These are phyloP conservation scores for Ascidia mentula DNA, from an alignment of 23 tunicate species.

Conservation along the genomic window DNA sequence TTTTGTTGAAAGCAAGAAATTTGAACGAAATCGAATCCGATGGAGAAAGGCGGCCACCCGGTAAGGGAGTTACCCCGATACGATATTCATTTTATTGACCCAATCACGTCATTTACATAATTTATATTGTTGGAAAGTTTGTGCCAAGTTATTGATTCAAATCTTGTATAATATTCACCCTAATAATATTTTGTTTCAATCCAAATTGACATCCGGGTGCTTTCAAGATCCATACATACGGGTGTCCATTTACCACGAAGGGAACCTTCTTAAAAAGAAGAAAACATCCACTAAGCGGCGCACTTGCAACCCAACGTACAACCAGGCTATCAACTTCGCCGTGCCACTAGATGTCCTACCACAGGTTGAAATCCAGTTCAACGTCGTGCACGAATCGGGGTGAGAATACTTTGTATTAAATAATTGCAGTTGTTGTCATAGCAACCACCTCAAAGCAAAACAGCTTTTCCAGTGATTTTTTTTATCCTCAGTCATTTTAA, in stretches of 20 bases:
- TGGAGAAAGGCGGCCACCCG: slow-evolving; percentile 55
- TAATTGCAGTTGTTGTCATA: no score
- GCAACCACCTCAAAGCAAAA: no score
- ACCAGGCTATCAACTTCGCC: slow-evolving; percentile 89
- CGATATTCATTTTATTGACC: no score
- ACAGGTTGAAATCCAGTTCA: slow-evolving; percentile 70
- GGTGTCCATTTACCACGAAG: slow-evolving; percentile 80
- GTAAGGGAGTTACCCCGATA: no score
- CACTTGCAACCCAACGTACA: slow-evolving; percentile 85
- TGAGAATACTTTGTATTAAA: slow-evolving; percentile 17
- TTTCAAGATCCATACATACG: slow-evolving; percentile 81
- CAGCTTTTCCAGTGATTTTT: no score
- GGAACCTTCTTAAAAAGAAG: slow-evolving; percentile 74
- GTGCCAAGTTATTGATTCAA: no score
- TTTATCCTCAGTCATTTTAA: no score
- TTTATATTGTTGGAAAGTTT: no score
- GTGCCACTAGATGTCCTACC: slow-evolving; percentile 86
- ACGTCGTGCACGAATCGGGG: slow-evolving; percentile 88
- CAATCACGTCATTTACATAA: no score
- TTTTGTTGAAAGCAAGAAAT: slow-evolving; percentile 72
- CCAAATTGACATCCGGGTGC: background rate
- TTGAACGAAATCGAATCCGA: slow-evolving; percentile 45
- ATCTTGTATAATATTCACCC: no score
- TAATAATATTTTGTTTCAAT: background rate
- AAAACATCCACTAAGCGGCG: slow-evolving; percentile 84